Conservation (phyloP, 1,140 invertebrate species). For the Wiebesia pumilae region DNA sequence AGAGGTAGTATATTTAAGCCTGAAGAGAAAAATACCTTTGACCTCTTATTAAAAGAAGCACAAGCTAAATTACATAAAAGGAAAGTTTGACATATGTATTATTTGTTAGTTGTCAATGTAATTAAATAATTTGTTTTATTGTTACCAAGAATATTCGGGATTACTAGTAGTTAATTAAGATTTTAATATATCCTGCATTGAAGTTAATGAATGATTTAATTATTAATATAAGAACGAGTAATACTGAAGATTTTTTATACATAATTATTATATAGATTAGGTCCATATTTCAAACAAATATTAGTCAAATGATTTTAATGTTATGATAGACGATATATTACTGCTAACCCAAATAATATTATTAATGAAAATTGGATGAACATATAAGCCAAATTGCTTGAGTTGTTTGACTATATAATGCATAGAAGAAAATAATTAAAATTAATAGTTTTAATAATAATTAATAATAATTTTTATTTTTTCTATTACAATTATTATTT, state of each 20-base stretch:
- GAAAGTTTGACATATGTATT: conserved; percentile 69
- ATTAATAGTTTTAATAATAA: neutral
- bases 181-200: neutral
- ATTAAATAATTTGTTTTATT: conserved; percentile 53
- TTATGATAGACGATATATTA: too few species aligned
- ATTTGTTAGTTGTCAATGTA: conserved; percentile 65
- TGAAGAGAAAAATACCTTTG: conserved; percentile 68
- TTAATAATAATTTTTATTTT: conserved; percentile 3
- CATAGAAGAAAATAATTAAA: neutral
- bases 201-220: conserved; percentile 7
- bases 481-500: too few species aligned
- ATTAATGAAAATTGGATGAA: too few species aligned
- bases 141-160: neutral
- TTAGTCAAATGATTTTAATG: too few species aligned
- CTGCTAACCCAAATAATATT: too few species aligned
- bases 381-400: too few species aligned
- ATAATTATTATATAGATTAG: too few species aligned
- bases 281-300: too few species aligned
- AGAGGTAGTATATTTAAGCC: conserved; percentile 48
- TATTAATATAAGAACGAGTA: too few species aligned
- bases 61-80: conserved; percentile 71
- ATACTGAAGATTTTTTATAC: too few species aligned
- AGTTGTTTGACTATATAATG: neutral
- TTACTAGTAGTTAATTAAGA: conserved; percentile 20
- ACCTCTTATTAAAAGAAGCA: conserved; percentile 69